Base-by-base conservation (phyloP, 2,888 invertebrate species). In the Drosophila barbarae region DNA sequence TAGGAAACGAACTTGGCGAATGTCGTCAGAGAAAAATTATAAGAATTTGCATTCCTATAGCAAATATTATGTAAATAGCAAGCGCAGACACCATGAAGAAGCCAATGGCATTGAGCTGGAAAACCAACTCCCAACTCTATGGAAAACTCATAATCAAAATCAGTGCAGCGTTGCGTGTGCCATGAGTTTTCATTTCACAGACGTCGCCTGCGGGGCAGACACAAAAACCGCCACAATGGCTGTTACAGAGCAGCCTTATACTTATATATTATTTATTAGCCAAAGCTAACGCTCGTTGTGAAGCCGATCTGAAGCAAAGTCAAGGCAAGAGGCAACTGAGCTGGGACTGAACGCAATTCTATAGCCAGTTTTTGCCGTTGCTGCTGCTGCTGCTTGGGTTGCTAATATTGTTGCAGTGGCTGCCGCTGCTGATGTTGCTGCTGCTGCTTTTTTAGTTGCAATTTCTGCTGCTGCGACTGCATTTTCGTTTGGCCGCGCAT, bases 91-190 rank as follows among this genome's bases (percentile, higher is more conserved):
- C 41, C 52, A 68, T 68, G 68, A 59, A 67, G 36, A 59, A 68
- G 67, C 47, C 68, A 67, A 68, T 36, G 67, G 65, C 65, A 71
- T 53, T 70, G 71, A 71, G 41, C 41, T 52, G 35, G 21, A 52
- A 65, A 57, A 47, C 26, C 21, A 69, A 54, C 51, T 28, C 23
- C 34, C 18, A 49, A 51, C 52, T 49, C 30, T 35, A 12, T 18
- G 30, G 21, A 52, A 54, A 60, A 51, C 53, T 39, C 61, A 49
- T 44, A 58, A 69, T 69, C 61, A 51, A 56, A 77, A 63, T 61
- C 72, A 68, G 66, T 78, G 78, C 84, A 80, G 72, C 63, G 71
- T 79, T 82, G 79, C 79, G 77, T 84, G 82, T 53, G 58, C 57
- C 47, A 34, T 46, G 59, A 32, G 69, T 71, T 67, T 60, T 64